phyloP scores from a whole-genome alignment of 2,113 vertebrate species.

The Daubentonia madagascariensis region DNA sequence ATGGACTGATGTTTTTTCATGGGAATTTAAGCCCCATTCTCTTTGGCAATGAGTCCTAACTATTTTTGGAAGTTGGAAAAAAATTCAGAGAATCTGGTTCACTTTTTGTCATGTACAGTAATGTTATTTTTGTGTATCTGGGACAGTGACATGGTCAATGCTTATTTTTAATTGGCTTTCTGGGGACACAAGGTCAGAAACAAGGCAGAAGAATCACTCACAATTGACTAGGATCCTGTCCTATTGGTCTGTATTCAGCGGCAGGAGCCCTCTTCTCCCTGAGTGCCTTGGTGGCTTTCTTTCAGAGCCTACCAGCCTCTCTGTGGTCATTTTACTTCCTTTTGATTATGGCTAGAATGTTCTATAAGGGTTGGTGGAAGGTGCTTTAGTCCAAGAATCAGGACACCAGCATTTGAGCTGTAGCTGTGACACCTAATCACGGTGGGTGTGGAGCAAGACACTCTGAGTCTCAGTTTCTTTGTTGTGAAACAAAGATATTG shows the following conservation, averaged over 20 bases:
- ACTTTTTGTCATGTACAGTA: conserved; percentile 76
- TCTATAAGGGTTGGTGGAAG: background rate
- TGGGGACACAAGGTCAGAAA: conserved; percentile 7
- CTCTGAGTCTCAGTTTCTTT: background rate
- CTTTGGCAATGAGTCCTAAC: conserved; percentile 70
- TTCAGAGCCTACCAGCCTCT: conserved; percentile 32
- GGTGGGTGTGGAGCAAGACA: background rate
- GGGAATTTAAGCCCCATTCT: conserved; percentile 66
- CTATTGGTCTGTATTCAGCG: background rate
- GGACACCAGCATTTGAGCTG: background rate
- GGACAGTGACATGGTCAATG: conserved; percentile 60
- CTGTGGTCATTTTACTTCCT: conserved; percentile 19
- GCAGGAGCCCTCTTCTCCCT: background rate
- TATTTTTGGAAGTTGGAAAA: conserved; percentile 79
- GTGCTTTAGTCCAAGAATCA: background rate
- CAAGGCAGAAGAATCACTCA: background rate
- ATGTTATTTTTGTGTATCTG: conserved; percentile 70
- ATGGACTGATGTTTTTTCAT: conserved; percentile 54
- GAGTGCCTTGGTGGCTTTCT: background rate
- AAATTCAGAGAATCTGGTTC: conserved; percentile 76
- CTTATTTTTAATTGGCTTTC: conserved; percentile 69
- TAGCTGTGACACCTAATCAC: conserved; percentile 1
- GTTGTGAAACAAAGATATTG: background rate
- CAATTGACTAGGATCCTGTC: background rate
- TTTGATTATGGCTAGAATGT: conserved; percentile 10